Base-by-base conservation (phyloP, 2,797 vertebrate genomes). In the Toxotes lorentzi region DNA sequence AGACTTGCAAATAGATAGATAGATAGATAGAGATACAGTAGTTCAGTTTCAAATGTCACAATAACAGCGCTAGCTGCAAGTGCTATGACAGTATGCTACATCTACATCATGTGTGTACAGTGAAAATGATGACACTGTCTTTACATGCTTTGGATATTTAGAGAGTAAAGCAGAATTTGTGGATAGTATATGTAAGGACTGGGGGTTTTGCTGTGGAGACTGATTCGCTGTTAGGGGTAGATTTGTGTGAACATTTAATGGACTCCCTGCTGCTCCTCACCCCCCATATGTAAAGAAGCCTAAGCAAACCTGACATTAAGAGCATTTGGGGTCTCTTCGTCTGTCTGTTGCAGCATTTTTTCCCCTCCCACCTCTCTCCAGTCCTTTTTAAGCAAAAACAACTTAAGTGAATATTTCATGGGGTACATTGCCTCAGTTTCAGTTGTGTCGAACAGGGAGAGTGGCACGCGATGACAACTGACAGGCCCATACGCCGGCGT, bases 351-450 rank as follows among this genome's bases (percentile, higher is more conserved):
- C 73, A 72, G 73, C 82, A 71, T 83, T 66, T 86, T 47, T 11
- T 5, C 0, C 21, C 30, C 10, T 11, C 7, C 23, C 47, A 48
- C 54, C 30, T 5, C 66, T 27, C 13, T 19, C 66, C 61, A 38
- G 45, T 75, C 48, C 71, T 79, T 91, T 88, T 89, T 80, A 80
- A 77, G 88, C 82, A 85, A 91, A 92, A 79, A 88, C 82, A 91
- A 91, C 91, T 91, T 79, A 63, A 70, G 84, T 93, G 68, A 93
- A 94, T 94, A 91, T 92, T 93, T 92, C 80, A 94, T 93, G 77
- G 78, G 77, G 78, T 71, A 76, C 65, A 91, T 91, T 89, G 88
- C 92, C 89, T 94, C 90, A 78, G 84, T 92, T 92, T 91, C 88
- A 88, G 27, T 61, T 43, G 48, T 34, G 76, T 81, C 68, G 72